A percentile compares a stretch with the other conserved stretches of the same genome.
Evolutionary conservation across 2,113 vertebrate genomes (phyloP).

Genomic region (Cyanoderma ruficeps): DNA sequence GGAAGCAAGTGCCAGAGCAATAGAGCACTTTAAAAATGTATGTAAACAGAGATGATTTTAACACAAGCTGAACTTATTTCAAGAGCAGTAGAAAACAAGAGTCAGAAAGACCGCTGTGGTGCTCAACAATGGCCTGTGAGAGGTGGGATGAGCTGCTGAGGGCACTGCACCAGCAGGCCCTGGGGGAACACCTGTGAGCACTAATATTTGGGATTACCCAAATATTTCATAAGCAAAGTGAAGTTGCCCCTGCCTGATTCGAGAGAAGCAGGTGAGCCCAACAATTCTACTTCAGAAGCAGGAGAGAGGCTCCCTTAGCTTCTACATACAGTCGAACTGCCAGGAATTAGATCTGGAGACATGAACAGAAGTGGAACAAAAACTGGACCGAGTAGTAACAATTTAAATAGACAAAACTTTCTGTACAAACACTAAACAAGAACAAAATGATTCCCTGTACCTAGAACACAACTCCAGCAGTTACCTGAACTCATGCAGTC

Average conservation of each 20-base stretch:
- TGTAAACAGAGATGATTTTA: neutral
- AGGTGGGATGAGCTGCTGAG: neutral
- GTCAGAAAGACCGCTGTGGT: neutral
- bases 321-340: neutral
- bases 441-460: neutral
- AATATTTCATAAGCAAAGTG: neutral
- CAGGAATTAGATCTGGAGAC: neutral
- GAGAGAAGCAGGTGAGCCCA: neutral
- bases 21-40: neutral
- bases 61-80: neutral
- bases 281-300: neutral
- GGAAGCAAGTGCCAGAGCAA: neutral
- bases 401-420: fast-evolving
- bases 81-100: neutral
- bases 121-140: neutral
- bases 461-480: neutral
- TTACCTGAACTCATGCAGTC: neutral
- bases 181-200: fast-evolving
- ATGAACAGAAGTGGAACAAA: neutral
- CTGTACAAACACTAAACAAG: neutral
- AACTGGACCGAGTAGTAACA: fast-evolving
- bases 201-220: neutral
- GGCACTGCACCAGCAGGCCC: neutral
- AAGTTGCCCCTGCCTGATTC: fast-evolving
- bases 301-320: neutral